A percentile compares a stretch with the other conserved stretches of the same genome.
Conservation (phyloP, 1,140 invertebrate species). For the Eciton burchellii region DNA sequence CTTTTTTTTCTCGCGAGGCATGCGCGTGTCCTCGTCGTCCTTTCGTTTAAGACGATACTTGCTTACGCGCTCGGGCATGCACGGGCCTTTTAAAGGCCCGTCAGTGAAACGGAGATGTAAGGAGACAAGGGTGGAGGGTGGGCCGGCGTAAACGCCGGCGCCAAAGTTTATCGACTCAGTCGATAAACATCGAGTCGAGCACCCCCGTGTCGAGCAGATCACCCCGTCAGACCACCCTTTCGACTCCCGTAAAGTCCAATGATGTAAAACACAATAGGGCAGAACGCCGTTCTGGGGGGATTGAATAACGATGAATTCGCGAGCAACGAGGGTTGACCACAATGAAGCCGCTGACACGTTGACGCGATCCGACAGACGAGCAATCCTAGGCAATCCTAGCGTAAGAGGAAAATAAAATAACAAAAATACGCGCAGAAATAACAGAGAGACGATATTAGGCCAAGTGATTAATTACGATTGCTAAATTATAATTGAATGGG, state of each 20-base stretch:
- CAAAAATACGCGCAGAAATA: too few species aligned
- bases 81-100: too few species aligned
- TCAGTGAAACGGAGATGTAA: constrained; percentile 31
- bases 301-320: constrained; percentile 23
- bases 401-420: too few species aligned
- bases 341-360: background rate
- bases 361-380: background rate
- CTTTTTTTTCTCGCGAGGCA: too few species aligned
- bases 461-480: constrained; percentile 2
- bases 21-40: too few species aligned
- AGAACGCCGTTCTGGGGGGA: constrained; percentile 30
- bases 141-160: constrained; percentile 59
- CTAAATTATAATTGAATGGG: background rate
- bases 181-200: constrained; percentile 71
- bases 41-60: background rate
- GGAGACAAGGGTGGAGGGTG: too few species aligned
- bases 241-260: constrained; percentile 75
- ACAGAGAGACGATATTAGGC: background rate
- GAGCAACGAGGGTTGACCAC: constrained; percentile 1
- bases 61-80: background rate
- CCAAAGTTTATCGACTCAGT: constrained; percentile 64
- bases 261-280: constrained; percentile 77
- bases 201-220: constrained; percentile 1
- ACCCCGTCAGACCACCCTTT: constrained; percentile 61
- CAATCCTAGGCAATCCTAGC: too few species aligned